A percentile compares a stretch with the other conserved stretches of the same genome.
Evolutionary conservation across 92 coral and sea anemone genomes (phyloP).

Genomic region (Epizoanthus ramosus): DNA sequence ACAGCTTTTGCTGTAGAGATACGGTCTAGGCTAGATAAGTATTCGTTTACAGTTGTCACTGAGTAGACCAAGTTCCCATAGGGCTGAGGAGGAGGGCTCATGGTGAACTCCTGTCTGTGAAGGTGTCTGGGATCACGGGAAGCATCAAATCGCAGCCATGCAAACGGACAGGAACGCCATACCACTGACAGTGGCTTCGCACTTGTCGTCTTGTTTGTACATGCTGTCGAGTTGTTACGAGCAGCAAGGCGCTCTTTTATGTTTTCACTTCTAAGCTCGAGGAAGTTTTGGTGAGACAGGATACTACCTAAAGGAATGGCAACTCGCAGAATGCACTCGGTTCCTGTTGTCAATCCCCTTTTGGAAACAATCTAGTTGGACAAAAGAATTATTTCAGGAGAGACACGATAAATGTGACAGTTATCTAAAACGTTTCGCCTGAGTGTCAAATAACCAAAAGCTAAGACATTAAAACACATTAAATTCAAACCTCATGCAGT

Average conservation of each 20-base stretch:
- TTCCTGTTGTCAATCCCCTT: conserved; percentile 7
- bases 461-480: too few relatives aligned
- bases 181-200: conserved; percentile 34
- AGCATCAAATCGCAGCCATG: conserved; percentile 45
- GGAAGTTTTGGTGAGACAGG: conserved; percentile 52
- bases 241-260: background rate
- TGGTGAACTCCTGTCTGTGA: conserved; percentile 37
- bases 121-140: background rate
- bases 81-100: conserved; percentile 41
- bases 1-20: background rate
- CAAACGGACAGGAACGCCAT: conserved; percentile 68
- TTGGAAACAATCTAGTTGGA: background rate
- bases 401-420: too few relatives aligned
- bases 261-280: conserved; percentile 34
- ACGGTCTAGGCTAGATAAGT: conserved; percentile 15
- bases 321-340: conserved; percentile 55
- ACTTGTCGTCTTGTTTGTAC: conserved; percentile 28
- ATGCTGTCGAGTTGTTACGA: conserved; percentile 28
- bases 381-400: background rate
- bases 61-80: conserved; percentile 30
- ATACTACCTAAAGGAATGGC: conserved; percentile 56
- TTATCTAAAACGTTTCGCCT: too few relatives aligned
- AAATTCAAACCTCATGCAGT: too few relatives aligned
- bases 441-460: too few relatives aligned
- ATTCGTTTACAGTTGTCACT: conserved; percentile 10